Evolutionary conservation across 2,113 vertebrate genomes (phyloP), one percentile per base, ranked within the genome.

Genomic region (Todiramphus saurophagus): DNA sequence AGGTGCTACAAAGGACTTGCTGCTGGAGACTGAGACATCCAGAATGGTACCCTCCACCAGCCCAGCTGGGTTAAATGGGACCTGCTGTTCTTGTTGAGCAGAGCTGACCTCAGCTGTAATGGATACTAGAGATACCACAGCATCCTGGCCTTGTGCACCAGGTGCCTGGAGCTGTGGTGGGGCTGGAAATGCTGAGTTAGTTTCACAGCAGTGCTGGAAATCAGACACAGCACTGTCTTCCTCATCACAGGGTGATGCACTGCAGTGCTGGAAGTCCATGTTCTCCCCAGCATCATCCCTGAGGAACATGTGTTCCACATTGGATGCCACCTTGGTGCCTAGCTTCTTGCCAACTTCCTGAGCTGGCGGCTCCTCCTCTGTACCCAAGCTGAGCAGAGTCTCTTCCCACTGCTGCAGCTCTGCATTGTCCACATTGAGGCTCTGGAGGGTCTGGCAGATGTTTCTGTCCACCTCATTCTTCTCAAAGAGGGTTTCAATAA

Each of bases 361-460:
- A 33, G 87, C 28, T 16, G 87, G 39, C 0, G 3, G 33, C 19
- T 92, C 53, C 7, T 87, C 91, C 7, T 76, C 94, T 67, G 90
- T 75, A 39, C 90, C 88, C n/a, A 98, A 44, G 58, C 67, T 87
- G 53, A 97, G 97, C 33, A 98, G 89, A 35, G 92, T 80, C 8
- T 97, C 96, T 53, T 98, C 97, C 98, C 97, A 98, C 35, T 85
- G 93, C 80, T 92, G 81, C 94, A 98, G 94, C 87, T 97, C 97
- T 0, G 39, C 19, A 0, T 73, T 56, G 20, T 60, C 87, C 23
- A 96, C 5, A 0, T 76, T 87, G 48, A 98, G 31, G 3, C 89
- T 89, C 4, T 76, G 33, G 50, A 98, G 30, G 3, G 91, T 87
- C 4, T 78, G 33, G 15, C 82, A 87, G 21, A 96, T 58, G 4